Conservation (phyloP, 1,140 invertebrate genomes). For the Drosophila triauraria region DNA sequence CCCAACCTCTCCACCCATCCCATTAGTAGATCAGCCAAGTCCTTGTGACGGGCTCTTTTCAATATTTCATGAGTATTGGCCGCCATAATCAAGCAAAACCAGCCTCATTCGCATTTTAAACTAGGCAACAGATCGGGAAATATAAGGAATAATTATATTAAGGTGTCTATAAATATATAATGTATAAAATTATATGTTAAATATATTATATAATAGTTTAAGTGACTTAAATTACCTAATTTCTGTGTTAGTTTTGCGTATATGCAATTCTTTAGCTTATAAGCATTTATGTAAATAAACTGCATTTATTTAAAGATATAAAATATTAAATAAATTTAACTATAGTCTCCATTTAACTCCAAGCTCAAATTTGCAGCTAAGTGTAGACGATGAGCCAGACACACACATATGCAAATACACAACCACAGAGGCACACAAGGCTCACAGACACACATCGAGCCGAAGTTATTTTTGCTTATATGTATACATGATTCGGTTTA, state of each 20-base stretch:
- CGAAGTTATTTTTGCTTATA: constrained; percentile 78
- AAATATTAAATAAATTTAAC: not conserved
- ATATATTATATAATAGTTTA: not conserved
- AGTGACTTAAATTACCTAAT: no score
- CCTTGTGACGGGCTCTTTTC: constrained; percentile 60
- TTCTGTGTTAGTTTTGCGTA: no score
- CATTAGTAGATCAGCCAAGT: constrained; percentile 51
- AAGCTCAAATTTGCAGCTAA: constrained; percentile 15
- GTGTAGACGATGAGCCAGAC: constrained; percentile 46
- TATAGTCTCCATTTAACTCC: constrained; percentile 9
- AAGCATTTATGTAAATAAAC: not conserved
- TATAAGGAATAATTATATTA: not conserved
- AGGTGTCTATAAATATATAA: not conserved
- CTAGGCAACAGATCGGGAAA: constrained; percentile 39
- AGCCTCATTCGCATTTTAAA: constrained; percentile 59
- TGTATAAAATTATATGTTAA: not conserved
- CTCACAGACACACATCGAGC: constrained; percentile 40
- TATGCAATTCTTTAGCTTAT: no score
- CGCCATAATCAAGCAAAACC: constrained; percentile 71
- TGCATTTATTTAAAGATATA: not conserved
- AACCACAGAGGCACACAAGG: constrained; percentile 18
- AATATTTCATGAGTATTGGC: constrained; percentile 80
- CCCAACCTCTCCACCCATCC: not conserved
- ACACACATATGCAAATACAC: constrained; percentile 49
- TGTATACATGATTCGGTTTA: constrained; percentile 77